Conservation (phyloP, 2,888 invertebrate genomes). For the Chelonus formosanus region DNA sequence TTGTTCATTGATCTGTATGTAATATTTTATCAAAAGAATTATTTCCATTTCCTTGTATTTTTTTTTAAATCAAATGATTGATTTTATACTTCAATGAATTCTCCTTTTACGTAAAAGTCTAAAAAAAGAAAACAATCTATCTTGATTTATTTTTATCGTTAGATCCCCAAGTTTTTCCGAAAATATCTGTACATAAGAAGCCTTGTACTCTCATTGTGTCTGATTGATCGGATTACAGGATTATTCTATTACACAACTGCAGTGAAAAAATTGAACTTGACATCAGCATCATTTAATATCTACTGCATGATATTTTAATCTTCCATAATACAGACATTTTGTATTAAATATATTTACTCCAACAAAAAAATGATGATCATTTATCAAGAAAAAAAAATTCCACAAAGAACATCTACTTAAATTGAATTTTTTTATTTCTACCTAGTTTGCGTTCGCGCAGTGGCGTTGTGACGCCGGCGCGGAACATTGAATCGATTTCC, state of each 20-base stretch:
- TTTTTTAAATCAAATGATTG: too few relatives aligned
- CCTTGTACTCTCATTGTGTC: neutral
- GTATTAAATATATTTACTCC: neutral
- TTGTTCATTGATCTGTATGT: too few relatives aligned
- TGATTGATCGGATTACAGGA: conserved; percentile 4
- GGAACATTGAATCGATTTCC: conserved; percentile 57
- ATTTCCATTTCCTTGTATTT: too few relatives aligned
- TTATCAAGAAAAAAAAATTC: too few relatives aligned
- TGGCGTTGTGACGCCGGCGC: conserved; percentile 62
- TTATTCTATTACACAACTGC: neutral
- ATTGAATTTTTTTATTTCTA: neutral
- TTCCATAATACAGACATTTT: too few relatives aligned
- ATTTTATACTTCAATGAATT: too few relatives aligned
- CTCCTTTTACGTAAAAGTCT: too few relatives aligned
- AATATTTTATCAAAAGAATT: too few relatives aligned
- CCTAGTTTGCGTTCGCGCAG: conserved; percentile 38
- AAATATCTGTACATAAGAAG: neutral
- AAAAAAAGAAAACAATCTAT: too few relatives aligned
- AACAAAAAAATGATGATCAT: neutral
- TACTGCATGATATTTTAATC: neutral
- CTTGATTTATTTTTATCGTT: too few relatives aligned
- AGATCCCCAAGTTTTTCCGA: too few relatives aligned
- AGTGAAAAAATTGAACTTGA: conserved; percentile 3
- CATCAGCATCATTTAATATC: neutral
- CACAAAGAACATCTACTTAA: too few relatives aligned